A percentile compares a stretch with the other conserved stretches of the same genome.
These are phyloP conservation scores for Bradynema listronoti DNA, from an alignment of 1,140 invertebrate species.

Conservation along the genomic window DNA sequence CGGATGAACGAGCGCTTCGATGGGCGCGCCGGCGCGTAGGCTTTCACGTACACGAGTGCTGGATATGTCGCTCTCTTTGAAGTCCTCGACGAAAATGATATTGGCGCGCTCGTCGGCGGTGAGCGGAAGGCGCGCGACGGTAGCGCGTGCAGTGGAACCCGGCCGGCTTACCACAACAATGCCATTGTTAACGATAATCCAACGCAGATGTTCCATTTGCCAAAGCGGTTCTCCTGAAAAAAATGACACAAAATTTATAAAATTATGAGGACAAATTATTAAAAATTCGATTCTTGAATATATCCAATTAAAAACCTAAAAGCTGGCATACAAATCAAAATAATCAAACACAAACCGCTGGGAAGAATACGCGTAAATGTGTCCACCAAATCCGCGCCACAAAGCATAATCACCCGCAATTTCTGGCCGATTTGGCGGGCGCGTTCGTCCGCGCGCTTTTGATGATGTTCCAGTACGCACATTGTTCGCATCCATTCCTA, in stretches of 20 bases:
- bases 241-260: background rate
- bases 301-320: background rate
- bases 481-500: slow-evolving; percentile 34
- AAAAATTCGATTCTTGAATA: background rate
- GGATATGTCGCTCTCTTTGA: slow-evolving; percentile 35
- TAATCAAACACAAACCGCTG: slow-evolving; percentile 14
- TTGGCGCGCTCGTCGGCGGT: background rate
- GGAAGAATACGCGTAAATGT: slow-evolving; percentile 36
- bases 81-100: slow-evolving; percentile 10
- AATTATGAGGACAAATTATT: background rate
- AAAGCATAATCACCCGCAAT: slow-evolving; percentile 28
- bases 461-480: slow-evolving; percentile 33
- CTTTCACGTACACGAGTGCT: slow-evolving; percentile 38
- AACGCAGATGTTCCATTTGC: slow-evolving; percentile 23
- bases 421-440: background rate
- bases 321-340: no score
- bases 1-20: slow-evolving; percentile 1
- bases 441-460: slow-evolving; percentile 15
- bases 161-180: slow-evolving; percentile 32
- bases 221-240: slow-evolving; percentile 37
- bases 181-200: slow-evolving; percentile 40
- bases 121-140: slow-evolving; percentile 17
- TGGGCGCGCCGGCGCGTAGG: slow-evolving; percentile 21
- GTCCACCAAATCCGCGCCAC: slow-evolving; percentile 44
- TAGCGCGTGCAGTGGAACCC: slow-evolving; percentile 19